Evolutionary conservation across 2,888 invertebrate species (phyloP), one percentile per base, ranked within the genome.

Genomic region (Dynastes grantii): DNA sequence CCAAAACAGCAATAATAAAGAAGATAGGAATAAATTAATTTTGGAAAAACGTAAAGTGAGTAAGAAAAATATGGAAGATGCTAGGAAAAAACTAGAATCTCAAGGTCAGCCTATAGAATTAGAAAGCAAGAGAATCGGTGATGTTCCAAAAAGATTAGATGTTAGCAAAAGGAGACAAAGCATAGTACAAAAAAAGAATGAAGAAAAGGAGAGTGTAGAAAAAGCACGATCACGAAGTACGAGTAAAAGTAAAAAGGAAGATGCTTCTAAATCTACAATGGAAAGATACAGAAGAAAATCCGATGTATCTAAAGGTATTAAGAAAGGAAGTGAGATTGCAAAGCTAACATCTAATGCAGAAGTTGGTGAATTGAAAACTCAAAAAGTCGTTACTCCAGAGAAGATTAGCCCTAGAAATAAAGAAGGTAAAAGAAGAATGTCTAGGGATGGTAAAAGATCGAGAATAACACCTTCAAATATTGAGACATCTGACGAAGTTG

Each of bases 31-130:
- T 22, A 81, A 77, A 80, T 73, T 55, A 58, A 76, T 79, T 55
- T 70, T 76, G 40, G 78, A 77, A 58, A 81, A 78, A 67, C 77
- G 76, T 37, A 81, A 67, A 58, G 70, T 78, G 13, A 64, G 63
- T 40, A 77, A 77, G 32, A 79, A 76, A 49, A 68, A 76, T 11
- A 45, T 16, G 51, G 49, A 71, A 58, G 65, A 64, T 5, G 13
- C 32, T 11, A 61, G 40, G 27, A 79, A 73, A 53, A 76, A 67
- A 29, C 53, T 76, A 51, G 65, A 64, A 32, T n/a, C 68, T 5
- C 13, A 78, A 49, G 55, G 67, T 58, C 76, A 67, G 61, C 78
- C 70, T 9, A 9, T 61, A 63, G 78, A 70, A 77, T 27, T 77
- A 76, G 76, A 65, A 79, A 55, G 77, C 49, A 76, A 58, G 49